Base-by-base conservation (phyloP, 2,888 invertebrate species). In the Yponomeuta plumbellus region DNA sequence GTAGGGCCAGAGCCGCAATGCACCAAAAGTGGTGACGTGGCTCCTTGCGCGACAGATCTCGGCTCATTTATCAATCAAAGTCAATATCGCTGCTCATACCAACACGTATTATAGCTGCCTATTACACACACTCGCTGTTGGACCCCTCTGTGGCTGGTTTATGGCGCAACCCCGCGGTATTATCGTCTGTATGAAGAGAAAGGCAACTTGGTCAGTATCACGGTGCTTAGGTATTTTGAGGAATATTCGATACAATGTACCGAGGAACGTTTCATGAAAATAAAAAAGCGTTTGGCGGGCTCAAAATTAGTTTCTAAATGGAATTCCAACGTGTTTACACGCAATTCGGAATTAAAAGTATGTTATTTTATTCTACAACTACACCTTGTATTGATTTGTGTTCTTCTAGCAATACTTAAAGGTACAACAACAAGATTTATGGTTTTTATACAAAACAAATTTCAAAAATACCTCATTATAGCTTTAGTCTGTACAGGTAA, bases 11-110 rank as follows among this genome's bases (percentile, higher is more conserved):
- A 78, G 80, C 88, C 86, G 88, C 88, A 88, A 84, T 90, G 90
- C 89, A 91, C 88, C 89, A 89, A 86, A 88, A 82, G 80, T 79
- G 76, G 83, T 88, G 89, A 89, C 88, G 87, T 81, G 80, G 88
- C 86, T 86, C 75, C 87, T 86, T 82, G 78, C 80, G 81, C 84
- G 84, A 85, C 84, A 88, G 81, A 80, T 66, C 68, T 80, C 81
- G 72, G 80, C 81, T 89, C 90, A 84, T 89, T 90, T 89, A 88
- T 88, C 89, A 91, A 88, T 88, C 89, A 91, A 88, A 89, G 90
- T 88, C 89, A 87, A 88, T 89, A 89, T 89, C 86, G 86, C 79
- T 87, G 86, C 86, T 82, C 86, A 83, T 66, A 66, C 58, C 13
- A 11, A 26, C 59, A 21, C 65, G 63, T 44, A 63, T 63, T 21